Evolutionary conservation across 2,888 invertebrate species (phyloP).

Genomic region (Prionchulus punctatus): DNA sequence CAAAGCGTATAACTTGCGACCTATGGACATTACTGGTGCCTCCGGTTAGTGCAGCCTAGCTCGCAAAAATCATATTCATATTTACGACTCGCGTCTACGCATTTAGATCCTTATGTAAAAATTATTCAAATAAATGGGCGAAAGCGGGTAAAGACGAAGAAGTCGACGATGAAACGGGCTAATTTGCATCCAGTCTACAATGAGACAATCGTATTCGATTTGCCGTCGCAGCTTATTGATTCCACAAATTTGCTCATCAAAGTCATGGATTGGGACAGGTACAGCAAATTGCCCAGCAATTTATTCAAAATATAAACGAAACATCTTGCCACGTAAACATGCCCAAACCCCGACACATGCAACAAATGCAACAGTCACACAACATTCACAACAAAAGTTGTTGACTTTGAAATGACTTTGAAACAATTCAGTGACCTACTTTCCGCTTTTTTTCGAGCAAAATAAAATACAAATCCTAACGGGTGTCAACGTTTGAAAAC

Average conservation of each 20-base stretch:
- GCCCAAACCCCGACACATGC: too few relatives aligned
- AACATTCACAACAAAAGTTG: too few relatives aligned
- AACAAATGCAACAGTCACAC: too few relatives aligned
- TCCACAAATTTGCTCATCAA: constrained; percentile 65
- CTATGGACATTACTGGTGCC: constrained; percentile 82
- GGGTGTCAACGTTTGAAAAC: too few relatives aligned
- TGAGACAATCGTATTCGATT: constrained; percentile 79
- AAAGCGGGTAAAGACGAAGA: constrained; percentile 76
- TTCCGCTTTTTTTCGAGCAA: too few relatives aligned
- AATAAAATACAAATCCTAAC: too few relatives aligned
- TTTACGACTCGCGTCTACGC: too few relatives aligned
- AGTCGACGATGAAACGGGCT: constrained; percentile 71
- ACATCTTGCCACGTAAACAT: too few relatives aligned
- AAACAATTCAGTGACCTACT: too few relatives aligned
- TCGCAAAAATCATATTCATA: background rate
- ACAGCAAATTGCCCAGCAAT: constrained; percentile 4
- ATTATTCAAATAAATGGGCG: constrained; percentile 70
- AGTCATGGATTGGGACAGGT: constrained; percentile 79
- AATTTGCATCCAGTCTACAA: constrained; percentile 77
- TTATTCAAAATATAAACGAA: too few relatives aligned
- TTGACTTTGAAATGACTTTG: too few relatives aligned
- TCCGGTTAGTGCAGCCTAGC: constrained; percentile 47
- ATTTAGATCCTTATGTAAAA: constrained; percentile 77
- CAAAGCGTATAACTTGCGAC: constrained; percentile 73
- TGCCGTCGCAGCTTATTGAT: constrained; percentile 61